These are phyloP conservation scores for Thelaira solivaga DNA, from an alignment of 2,888 invertebrate species.

Conservation along the genomic window DNA sequence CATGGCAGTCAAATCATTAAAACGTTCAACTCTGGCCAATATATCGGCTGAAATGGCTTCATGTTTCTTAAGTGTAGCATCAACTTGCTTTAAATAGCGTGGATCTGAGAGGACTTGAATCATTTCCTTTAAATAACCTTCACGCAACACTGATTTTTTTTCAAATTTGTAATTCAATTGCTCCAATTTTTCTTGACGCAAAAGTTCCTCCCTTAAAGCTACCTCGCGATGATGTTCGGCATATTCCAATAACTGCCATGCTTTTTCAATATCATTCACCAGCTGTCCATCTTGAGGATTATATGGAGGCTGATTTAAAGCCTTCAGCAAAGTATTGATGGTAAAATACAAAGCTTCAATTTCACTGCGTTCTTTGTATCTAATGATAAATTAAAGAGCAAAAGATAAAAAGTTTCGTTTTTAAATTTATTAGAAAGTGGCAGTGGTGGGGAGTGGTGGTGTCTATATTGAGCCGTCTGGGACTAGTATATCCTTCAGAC, in stretches of 20 bases:
- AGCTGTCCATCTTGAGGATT: constrained; percentile 92
- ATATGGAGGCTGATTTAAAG: constrained; percentile 92
- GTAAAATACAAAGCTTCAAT: constrained; percentile 97
- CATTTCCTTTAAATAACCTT: constrained; percentile 98
- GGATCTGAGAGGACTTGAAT: constrained; percentile 95
- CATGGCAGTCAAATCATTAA: constrained; percentile 95
- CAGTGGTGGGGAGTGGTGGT: no score
- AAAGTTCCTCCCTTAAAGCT: constrained; percentile 91
- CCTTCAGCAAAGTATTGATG: constrained; percentile 96
- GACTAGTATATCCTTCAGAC: no score
- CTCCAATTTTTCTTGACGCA: constrained; percentile 94
- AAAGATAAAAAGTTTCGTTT: background rate
- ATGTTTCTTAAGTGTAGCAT: constrained; percentile 98
- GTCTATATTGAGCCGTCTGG: no score
- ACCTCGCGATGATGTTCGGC: constrained; percentile 97
- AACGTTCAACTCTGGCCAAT: constrained; percentile 93
- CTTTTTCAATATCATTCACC: constrained; percentile 95
- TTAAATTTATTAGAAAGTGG: no score
- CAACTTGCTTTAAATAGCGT: constrained; percentile 93
- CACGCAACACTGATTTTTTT: constrained; percentile 94
- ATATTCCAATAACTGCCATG: constrained; percentile 94
- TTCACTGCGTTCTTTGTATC: constrained; percentile 97
- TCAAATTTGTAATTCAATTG: constrained; percentile 97
- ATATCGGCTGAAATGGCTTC: constrained; percentile 99
- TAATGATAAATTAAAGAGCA: constrained; percentile 69